Conservation (phyloP, 2,797 vertebrate genomes). For the Mus caroli region DNA sequence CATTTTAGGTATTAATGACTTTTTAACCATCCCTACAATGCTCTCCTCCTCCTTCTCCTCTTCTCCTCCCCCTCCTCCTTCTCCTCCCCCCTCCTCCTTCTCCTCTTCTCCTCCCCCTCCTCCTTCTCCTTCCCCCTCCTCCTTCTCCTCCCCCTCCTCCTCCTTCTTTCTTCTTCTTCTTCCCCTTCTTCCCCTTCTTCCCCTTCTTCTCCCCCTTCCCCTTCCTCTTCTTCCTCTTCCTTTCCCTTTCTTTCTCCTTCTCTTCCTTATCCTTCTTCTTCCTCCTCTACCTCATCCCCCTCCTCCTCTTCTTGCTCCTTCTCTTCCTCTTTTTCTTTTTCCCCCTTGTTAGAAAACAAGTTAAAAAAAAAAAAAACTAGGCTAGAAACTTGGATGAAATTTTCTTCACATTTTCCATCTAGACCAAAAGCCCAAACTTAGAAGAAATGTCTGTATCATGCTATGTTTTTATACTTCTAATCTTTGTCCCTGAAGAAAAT, state of each 20-base stretch:
- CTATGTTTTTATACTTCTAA: slow-evolving; percentile 58
- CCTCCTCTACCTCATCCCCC: neutral
- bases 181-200: no score
- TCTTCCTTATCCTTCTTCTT: fast-evolving
- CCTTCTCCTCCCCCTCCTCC: neutral
- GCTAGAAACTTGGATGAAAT: slow-evolving; percentile 33
- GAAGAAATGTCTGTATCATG: slow-evolving; percentile 45
- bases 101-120: neutral
- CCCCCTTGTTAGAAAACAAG: neutral
- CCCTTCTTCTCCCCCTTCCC: no score
- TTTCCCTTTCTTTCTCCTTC: no score
- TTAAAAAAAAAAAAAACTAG: neutral
- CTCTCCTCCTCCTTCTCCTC: no score
- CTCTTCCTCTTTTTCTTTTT: no score
- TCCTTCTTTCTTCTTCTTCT: neutral
- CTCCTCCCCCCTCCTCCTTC: no score
- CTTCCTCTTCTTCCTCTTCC: neutral
- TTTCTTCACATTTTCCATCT: slow-evolving; percentile 56
- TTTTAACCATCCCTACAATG: neutral
- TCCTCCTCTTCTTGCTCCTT: neutral
- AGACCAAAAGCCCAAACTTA: slow-evolving; percentile 34
- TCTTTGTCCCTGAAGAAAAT: slow-evolving; percentile 60
- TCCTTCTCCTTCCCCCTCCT: fast-evolving
- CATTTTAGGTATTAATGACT: slow-evolving; percentile 6
- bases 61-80: no score